These are phyloP conservation scores for Ennomos quercinarius DNA, from an alignment of 2,888 invertebrate species.

Conservation along the genomic window DNA sequence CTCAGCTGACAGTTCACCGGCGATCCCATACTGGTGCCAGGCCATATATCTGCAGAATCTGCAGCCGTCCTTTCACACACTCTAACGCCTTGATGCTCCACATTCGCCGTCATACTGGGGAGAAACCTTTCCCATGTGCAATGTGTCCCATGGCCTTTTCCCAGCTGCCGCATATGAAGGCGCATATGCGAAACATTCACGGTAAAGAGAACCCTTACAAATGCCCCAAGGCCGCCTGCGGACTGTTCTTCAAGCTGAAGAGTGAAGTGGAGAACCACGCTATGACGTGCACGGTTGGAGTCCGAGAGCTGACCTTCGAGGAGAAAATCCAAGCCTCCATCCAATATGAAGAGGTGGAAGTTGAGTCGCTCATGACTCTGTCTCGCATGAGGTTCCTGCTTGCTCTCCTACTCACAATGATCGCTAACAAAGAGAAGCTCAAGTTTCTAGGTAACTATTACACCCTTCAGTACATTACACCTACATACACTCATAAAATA, in stretches of 20 bases:
- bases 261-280: conserved; percentile 89
- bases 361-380: conserved; percentile 86
- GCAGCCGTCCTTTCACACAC: conserved; percentile 92
- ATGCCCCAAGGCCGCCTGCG: conserved; percentile 87
- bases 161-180: conserved; percentile 94
- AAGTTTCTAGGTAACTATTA: conserved; percentile 91
- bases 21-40: conserved; percentile 94
- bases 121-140: conserved; percentile 91
- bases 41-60: conserved; percentile 93
- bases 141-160: conserved; percentile 91
- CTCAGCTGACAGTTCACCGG: conserved; percentile 93
- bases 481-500: conserved; percentile 57
- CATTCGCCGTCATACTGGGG: conserved; percentile 93
- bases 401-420: conserved; percentile 92
- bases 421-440: conserved; percentile 91
- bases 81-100: conserved; percentile 94
- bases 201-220: conserved; percentile 91
- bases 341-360: conserved; percentile 68
- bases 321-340: conserved; percentile 58
- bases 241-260: conserved; percentile 91
- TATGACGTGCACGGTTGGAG: conserved; percentile 73
- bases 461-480: conserved; percentile 55
- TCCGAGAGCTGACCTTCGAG: conserved; percentile 55
- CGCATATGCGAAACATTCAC: conserved; percentile 94
- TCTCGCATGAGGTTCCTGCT: conserved; percentile 92